Conservation (phyloP, 2,888 invertebrate genomes). For the Ariolimax columbianus region DNA sequence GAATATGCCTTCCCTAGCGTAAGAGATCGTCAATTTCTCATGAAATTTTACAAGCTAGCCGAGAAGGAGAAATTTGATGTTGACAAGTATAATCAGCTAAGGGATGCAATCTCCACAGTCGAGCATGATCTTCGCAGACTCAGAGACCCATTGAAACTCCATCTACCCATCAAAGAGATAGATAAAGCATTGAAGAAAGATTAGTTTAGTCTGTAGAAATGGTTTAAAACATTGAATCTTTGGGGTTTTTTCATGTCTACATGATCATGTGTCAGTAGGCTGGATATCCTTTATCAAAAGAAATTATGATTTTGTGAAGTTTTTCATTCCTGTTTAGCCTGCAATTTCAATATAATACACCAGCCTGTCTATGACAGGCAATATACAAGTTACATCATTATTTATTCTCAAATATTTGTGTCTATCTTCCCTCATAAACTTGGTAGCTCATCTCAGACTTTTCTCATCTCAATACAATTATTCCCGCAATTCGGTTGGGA, state of each 20-base stretch:
- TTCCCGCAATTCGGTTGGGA: too few relatives aligned
- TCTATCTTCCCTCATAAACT: too few relatives aligned
- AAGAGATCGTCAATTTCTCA: constrained; percentile 90
- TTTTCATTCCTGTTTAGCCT: too few relatives aligned
- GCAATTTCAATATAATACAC: too few relatives aligned
- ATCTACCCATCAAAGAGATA: constrained; percentile 75
- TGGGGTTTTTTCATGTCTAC: not conserved
- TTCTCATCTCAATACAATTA: too few relatives aligned
- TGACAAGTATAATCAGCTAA: constrained; percentile 89
- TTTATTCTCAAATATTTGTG: too few relatives aligned
- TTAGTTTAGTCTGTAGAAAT: not conserved
- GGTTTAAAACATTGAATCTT: not conserved
- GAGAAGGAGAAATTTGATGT: constrained; percentile 91
- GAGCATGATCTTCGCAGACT: constrained; percentile 88
- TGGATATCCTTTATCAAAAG: too few relatives aligned
- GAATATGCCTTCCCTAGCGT: constrained; percentile 94
- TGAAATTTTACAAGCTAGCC: constrained; percentile 91
- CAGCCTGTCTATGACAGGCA: too few relatives aligned
- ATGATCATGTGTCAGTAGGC: too few relatives aligned
- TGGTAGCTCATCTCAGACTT: too few relatives aligned
- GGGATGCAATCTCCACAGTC: constrained; percentile 84
- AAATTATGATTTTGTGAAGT: too few relatives aligned
- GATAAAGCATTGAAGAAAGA: constrained; percentile 51
- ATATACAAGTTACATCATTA: too few relatives aligned
- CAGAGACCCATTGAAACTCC: constrained; percentile 84